phyloP scores from a whole-genome alignment of 1,140 invertebrate species.

The Drosophila sechellia region DNA sequence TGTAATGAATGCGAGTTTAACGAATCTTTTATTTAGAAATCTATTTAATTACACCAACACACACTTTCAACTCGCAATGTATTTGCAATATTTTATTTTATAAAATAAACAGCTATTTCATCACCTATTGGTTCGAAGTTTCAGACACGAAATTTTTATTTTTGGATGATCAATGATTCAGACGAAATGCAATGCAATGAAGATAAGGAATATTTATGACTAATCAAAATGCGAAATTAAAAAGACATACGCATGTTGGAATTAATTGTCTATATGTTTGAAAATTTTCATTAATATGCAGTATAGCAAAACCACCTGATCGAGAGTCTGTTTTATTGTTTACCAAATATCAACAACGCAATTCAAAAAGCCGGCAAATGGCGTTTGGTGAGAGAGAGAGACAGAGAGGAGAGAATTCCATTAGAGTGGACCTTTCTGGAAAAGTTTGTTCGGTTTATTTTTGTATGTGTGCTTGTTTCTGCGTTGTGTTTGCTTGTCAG shows the following conservation, averaged over 20 bases:
- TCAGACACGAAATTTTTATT: too few species aligned
- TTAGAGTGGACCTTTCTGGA: conserved; percentile 55
- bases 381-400: conserved; percentile 21
- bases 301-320: conserved; percentile 62
- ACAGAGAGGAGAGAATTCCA: conserved; percentile 24
- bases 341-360: conserved; percentile 72
- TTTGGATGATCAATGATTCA: too few species aligned
- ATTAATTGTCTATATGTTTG: conserved; percentile 12
- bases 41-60: too few species aligned
- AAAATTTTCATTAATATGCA: conserved; percentile 47
- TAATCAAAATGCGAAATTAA: conserved; percentile 9
- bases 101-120: too few species aligned
- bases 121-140: too few species aligned
- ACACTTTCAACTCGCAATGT: too few species aligned
- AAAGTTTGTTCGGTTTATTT: conserved; percentile 7
- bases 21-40: too few species aligned
- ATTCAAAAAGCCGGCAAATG: conserved; percentile 68
- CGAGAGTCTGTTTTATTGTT: conserved; percentile 58
- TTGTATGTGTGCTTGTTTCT: background rate
- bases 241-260: conserved; percentile 19
- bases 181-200: too few species aligned
- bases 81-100: too few species aligned
- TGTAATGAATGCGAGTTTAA: background rate
- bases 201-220: background rate
- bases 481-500: background rate